Evolutionary conservation across 2,888 invertebrate species (phyloP), one percentile per base, ranked within the genome.

Genomic region (Erpobdella octoculata): DNA sequence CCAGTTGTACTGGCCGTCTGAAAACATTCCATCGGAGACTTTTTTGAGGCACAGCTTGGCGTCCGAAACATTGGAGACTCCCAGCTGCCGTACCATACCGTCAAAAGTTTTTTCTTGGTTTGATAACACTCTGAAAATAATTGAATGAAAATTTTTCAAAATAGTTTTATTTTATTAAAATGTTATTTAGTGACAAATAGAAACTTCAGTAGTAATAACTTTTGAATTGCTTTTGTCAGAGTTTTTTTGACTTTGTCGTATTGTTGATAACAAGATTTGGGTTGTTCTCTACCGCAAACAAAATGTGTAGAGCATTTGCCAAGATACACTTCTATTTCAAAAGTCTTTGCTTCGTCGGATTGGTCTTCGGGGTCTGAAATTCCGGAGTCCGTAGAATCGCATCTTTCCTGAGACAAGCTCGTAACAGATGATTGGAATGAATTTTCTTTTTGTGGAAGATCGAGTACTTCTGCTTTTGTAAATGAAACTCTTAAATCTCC

Each of bases 1-100:
- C 82, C 82, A 82, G 73, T 82, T 82, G 53, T 79, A 79, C 67
- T 79, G 78, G 38, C 79, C 79, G 75, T 82, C 82, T 72, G 78
- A 78, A 74, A 81, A 81, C 37, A 82, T 80, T 76, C 81, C 80
- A 76, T 81, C 80, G 8, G 79, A 79, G 35, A 81, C 79, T 75
- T 77, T 78, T 18, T 77, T 78, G 73, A 81, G 80, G 62, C 80
- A 79, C 35, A 75, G 73, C 73, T 80, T 79, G 48, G 78, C 78
- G 6, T 21, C n/a, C 21, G n/a, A 21, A n/a, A 36, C n/a, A n/a
- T 35, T 65, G 2, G 18, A 18, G 28, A 37, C 38, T 5, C 28
- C 37, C 1, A 65, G 38, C 25, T 25, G 25, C 38, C 38, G 35
- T 21, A 65, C n/a, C 66, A 65, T 65, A n/a, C 35, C 38, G 35